phyloP scores from a whole-genome alignment of 2,888 invertebrate species.

The Torymus aiolomorphi region DNA sequence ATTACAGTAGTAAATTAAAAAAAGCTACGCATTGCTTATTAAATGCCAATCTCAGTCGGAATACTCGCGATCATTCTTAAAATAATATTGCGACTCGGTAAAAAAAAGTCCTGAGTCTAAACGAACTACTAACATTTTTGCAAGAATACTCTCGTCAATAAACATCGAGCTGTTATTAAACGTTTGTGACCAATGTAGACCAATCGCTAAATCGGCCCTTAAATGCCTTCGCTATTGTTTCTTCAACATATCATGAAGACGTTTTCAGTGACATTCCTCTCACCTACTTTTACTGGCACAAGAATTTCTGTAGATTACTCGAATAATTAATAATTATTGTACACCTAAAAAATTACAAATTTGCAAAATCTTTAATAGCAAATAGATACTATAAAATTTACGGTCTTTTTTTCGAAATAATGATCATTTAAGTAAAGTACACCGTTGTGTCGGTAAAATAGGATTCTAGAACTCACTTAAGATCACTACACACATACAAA shows the following conservation, averaged over 20 bases:
- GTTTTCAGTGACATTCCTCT: slow-evolving; percentile 2
- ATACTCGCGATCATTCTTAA: slow-evolving; percentile 44
- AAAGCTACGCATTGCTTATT: slow-evolving; percentile 19
- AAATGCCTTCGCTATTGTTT: slow-evolving; percentile 27
- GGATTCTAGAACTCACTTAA: slow-evolving; percentile 37
- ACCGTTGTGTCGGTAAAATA: slow-evolving; percentile 37
- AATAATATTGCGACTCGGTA: slow-evolving; percentile 50
- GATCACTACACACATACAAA: slow-evolving; percentile 46
- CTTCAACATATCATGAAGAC: slow-evolving; percentile 16
- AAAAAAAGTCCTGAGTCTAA: slow-evolving; percentile 29
- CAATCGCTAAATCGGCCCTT: slow-evolving; percentile 25
- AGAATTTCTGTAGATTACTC: slow-evolving; percentile 28
- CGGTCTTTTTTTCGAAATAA: slow-evolving; percentile 1
- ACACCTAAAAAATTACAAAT: neutral
- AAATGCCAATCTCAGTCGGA: slow-evolving; percentile 43
- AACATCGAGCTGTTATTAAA: slow-evolving; percentile 8
- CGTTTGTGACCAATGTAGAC: slow-evolving; percentile 33
- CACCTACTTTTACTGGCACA: slow-evolving; percentile 31
- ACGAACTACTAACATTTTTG: slow-evolving; percentile 5
- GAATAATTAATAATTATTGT: slow-evolving; percentile 35
- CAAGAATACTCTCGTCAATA: slow-evolving; percentile 21
- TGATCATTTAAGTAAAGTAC: slow-evolving; percentile 33
- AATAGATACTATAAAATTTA: no score
- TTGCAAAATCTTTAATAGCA: neutral
- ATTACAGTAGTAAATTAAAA: slow-evolving; percentile 31